Conservation (phyloP, 2,797 vertebrate species). For the Pangasius mekongensis region DNA sequence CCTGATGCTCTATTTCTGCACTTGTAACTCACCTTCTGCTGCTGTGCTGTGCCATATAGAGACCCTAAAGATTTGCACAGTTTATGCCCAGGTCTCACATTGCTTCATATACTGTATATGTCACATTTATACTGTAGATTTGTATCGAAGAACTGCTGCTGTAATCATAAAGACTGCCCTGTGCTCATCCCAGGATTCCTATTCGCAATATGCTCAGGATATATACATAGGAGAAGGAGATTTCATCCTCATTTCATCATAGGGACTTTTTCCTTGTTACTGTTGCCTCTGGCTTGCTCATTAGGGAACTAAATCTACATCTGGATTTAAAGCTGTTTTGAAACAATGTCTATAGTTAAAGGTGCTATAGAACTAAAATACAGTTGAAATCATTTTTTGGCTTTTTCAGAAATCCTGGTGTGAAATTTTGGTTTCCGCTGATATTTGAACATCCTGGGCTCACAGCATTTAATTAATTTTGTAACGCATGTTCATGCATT, state of each 20-base stretch:
- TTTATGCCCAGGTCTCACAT: too few species aligned
- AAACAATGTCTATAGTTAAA: background rate
- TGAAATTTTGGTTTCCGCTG: background rate
- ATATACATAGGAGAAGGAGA: background rate
- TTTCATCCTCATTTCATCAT: background rate
- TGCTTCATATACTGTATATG: too few species aligned
- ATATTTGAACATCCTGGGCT: background rate
- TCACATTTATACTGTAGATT: too few species aligned
- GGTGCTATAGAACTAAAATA: background rate
- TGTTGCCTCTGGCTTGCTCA: background rate
- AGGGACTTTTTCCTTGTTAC: background rate
- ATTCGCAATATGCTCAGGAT: background rate
- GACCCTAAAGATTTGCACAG: background rate
- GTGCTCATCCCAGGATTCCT: too few species aligned
- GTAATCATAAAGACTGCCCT: too few species aligned
- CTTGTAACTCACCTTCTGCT: background rate
- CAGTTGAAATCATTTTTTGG: background rate
- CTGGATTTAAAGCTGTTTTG: background rate
- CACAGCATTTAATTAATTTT: background rate
- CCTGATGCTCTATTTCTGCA: background rate
- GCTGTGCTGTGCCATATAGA: background rate
- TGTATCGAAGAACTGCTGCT: too few species aligned
- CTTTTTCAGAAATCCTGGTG: background rate
- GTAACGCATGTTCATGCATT: background rate
- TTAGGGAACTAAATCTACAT: background rate